Evolutionary conservation across 2,113 vertebrate species (phyloP).

Genomic region (Rhodinocichla rosea): DNA sequence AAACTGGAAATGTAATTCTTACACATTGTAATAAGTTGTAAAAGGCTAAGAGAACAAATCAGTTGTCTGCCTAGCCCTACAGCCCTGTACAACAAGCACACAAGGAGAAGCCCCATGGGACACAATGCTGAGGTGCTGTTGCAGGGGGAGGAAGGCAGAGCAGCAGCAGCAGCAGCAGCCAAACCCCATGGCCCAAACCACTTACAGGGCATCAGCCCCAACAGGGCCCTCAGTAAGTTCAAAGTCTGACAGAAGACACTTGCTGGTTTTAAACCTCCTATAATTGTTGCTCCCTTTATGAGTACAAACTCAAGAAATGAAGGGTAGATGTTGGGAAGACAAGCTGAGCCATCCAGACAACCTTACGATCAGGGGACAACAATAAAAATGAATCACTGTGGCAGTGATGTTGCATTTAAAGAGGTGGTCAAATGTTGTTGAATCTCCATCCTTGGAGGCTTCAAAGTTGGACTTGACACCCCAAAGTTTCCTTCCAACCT

Average conservation of each 20-base stretch:
- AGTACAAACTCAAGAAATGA: neutral
- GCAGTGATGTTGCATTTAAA: neutral
- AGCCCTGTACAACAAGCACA: neutral
- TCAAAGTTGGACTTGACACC: neutral
- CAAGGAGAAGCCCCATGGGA: rapidly evolving
- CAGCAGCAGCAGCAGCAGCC: neutral
- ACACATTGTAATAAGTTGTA: neutral
- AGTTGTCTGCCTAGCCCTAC: neutral
- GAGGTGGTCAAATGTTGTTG: neutral
- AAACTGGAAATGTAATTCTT: neutral
- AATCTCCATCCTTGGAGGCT: neutral
- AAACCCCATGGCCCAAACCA: rapidly evolving
- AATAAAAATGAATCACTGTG: neutral
- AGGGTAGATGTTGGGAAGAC: neutral
- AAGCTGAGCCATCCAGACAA: neutral
- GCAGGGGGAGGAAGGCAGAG: neutral
- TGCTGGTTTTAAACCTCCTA: neutral
- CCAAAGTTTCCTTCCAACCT: neutral
- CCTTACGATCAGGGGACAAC: rapidly evolving
- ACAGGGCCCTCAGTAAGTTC: neutral
- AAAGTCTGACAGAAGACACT: neutral
- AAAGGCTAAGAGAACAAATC: neutral
- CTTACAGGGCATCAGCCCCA: neutral
- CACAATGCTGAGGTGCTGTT: rapidly evolving
- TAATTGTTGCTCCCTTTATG: neutral